A percentile compares a stretch with the other conserved stretches of the same genome.
These are phyloP conservation scores for Poecilia picta DNA, from an alignment of 2,797 vertebrate genomes.

Conservation along the genomic window DNA sequence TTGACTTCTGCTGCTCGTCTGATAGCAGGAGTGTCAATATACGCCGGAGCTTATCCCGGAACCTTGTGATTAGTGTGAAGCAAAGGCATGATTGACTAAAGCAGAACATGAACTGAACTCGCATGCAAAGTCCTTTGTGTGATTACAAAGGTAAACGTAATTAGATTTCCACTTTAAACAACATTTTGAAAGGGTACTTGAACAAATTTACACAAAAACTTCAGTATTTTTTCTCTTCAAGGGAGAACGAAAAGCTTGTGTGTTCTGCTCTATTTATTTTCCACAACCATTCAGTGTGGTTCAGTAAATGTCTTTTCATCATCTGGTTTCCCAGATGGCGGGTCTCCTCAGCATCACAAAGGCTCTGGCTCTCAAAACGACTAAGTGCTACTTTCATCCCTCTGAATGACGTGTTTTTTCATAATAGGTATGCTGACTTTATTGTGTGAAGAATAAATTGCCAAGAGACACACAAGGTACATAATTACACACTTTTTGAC, in stretches of 20 bases:
- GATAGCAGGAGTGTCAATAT: conserved; percentile 20
- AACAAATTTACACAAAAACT: conserved; percentile 1
- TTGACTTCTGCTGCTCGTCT: conserved; percentile 39
- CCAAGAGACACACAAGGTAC: background rate
- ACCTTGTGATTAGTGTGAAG: conserved; percentile 44
- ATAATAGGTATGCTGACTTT: background rate
- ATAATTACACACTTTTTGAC: background rate
- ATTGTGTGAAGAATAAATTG: background rate
- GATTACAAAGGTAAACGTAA: conserved; percentile 54
- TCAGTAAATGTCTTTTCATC: conserved; percentile 3
- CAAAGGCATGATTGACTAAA: conserved; percentile 60
- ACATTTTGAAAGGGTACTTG: conserved; percentile 18
- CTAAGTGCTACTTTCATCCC: background rate
- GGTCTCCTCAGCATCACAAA: background rate
- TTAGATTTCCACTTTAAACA: conserved; percentile 65
- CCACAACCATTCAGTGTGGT: background rate
- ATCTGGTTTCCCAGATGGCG: background rate
- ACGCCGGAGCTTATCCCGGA: conserved; percentile 36
- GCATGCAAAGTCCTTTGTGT: conserved; percentile 43
- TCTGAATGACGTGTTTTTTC: background rate
- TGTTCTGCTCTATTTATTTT: conserved; percentile 7
- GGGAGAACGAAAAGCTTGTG: background rate
- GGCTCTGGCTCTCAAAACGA: background rate
- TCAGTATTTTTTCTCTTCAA: background rate
- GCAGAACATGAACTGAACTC: conserved; percentile 29